Conservation (phyloP, 2,888 invertebrate species). For the Villa cingulata region DNA sequence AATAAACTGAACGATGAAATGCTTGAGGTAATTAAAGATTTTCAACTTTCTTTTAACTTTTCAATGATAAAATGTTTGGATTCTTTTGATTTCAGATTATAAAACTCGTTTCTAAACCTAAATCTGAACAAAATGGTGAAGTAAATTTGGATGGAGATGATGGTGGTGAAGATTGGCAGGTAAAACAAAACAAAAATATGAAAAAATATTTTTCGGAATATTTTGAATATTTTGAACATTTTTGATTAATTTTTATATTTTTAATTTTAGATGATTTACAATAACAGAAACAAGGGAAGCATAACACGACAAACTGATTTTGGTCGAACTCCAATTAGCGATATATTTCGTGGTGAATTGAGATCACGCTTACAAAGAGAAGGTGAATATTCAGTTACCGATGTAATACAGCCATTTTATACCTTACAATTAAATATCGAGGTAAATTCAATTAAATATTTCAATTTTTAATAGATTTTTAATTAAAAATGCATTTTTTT, state of each 20-base stretch:
- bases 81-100: conserved; percentile 37
- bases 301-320: conserved; percentile 74
- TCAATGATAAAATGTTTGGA: conserved; percentile 3
- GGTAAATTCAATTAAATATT: conserved; percentile 38
- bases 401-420: conserved; percentile 91
- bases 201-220: neutral
- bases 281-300: conserved; percentile 79
- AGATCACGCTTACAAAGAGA: conserved; percentile 68
- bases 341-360: conserved; percentile 85
- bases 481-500: neutral
- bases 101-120: conserved; percentile 45
- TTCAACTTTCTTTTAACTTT: neutral
- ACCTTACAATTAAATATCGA: conserved; percentile 90
- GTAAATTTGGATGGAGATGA: conserved; percentile 29
- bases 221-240: neutral
- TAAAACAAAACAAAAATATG: no score
- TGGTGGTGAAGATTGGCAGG: conserved; percentile 37
- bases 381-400: conserved; percentile 49
- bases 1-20: conserved; percentile 95
- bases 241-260: conserved; percentile 4
- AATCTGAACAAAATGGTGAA: conserved; percentile 37
- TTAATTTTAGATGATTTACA: conserved; percentile 36
- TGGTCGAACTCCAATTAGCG: conserved; percentile 75
- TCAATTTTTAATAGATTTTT: conserved; percentile 3
- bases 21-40: conserved; percentile 53